Conservation (phyloP, 2,888 invertebrate species). For the Chromoteleia sp. region DNA sequence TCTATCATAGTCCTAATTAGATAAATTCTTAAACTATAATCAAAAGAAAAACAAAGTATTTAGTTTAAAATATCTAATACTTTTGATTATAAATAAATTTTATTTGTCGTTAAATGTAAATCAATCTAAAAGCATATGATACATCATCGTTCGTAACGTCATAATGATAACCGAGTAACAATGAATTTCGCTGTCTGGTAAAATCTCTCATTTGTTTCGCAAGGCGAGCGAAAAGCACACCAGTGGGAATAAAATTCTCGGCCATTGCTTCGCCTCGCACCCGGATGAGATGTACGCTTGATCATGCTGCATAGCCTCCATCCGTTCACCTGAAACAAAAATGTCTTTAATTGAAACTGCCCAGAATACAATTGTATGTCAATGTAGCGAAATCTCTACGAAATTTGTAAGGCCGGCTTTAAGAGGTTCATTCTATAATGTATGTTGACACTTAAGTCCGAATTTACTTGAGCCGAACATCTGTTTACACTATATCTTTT, state of each 20-base stretch:
- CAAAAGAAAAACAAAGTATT: too few relatives aligned
- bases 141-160: slow-evolving; percentile 20
- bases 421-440: not conserved
- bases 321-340: slow-evolving; percentile 56
- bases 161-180: slow-evolving; percentile 23
- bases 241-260: slow-evolving; percentile 77
- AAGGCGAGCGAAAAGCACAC: slow-evolving; percentile 73
- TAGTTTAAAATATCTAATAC: slow-evolving; percentile 26
- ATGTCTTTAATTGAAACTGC: slow-evolving; percentile 19
- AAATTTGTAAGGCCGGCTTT: not conserved
- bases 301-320: slow-evolving; percentile 58
- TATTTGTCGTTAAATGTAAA: slow-evolving; percentile 9
- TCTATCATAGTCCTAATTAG: too few relatives aligned
- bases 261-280: slow-evolving; percentile 85
- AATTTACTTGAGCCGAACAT: not conserved
- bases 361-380: slow-evolving; percentile 7
- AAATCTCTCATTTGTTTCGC: slow-evolving; percentile 37
- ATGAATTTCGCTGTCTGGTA: slow-evolving; percentile 8
- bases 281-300: slow-evolving; percentile 55
- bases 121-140: slow-evolving; percentile 27
- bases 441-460: not conserved
- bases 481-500: slow-evolving; percentile 23
- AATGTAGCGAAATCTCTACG: slow-evolving; percentile 5
- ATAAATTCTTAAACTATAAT: too few relatives aligned
- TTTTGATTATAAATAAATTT: slow-evolving; percentile 9